phyloP scores from a whole-genome alignment of 1,140 invertebrate genomes.

The Magallana ariakensis region DNA sequence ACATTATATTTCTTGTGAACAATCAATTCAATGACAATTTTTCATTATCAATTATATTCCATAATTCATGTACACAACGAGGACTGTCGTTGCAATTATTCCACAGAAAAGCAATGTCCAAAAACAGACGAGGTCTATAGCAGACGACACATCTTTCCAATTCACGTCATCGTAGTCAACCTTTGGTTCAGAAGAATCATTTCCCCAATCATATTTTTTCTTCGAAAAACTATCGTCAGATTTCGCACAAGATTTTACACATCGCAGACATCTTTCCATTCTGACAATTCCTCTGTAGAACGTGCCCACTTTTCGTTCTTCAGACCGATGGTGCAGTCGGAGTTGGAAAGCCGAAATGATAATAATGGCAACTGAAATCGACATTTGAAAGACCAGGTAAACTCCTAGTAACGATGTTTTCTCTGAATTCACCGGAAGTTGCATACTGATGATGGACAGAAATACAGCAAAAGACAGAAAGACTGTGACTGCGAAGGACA shows the following conservation, averaged over 20 bases:
- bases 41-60: too few relatives aligned
- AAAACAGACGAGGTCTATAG: constrained; percentile 49
- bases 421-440: constrained; percentile 59
- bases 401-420: constrained; percentile 49
- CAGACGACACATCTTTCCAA: constrained; percentile 48
- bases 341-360: constrained; percentile 50
- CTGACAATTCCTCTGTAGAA: neutral
- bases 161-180: constrained; percentile 11
- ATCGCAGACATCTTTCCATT: neutral
- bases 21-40: too few relatives aligned
- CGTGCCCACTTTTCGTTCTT: neutral
- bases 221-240: neutral
- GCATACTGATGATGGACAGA: constrained; percentile 54
- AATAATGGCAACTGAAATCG: constrained; percentile 25
- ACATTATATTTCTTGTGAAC: too few relatives aligned
- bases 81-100: too few relatives aligned
- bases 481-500: constrained; percentile 57
- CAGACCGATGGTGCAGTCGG: neutral
- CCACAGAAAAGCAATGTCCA: too few relatives aligned
- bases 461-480: constrained; percentile 65
- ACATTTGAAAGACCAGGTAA: constrained; percentile 48
- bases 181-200: neutral
- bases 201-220: neutral
- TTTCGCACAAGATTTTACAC: neutral
- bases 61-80: too few relatives aligned